Conservation (phyloP, 2,888 invertebrate species). For the Ligdia adustata region DNA sequence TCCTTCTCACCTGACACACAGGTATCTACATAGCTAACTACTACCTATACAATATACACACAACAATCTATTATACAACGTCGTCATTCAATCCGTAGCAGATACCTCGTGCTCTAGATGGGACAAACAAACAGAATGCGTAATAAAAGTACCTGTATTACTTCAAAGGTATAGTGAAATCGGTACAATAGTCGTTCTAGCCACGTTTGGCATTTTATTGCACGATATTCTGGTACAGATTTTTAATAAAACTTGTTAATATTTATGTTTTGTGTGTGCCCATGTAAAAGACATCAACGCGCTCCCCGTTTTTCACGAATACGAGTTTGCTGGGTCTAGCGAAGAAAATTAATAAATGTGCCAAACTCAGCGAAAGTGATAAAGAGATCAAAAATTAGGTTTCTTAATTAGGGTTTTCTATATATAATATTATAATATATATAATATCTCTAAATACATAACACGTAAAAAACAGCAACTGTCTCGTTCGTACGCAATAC, state of each 20-base stretch:
- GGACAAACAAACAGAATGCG: conserved; percentile 5
- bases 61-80: neutral
- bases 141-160: neutral
- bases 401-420: too few species aligned
- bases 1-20: conserved; percentile 53
- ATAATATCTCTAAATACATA: too few species aligned
- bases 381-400: too few species aligned
- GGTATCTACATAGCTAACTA: conserved; percentile 10
- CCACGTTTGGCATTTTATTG: neutral
- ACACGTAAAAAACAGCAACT: too few species aligned
- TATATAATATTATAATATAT: too few species aligned
- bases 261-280: too few species aligned
- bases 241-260: too few species aligned
- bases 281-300: conserved; percentile 16
- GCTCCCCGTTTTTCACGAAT: neutral
- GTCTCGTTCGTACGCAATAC: too few species aligned
- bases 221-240: too few species aligned
- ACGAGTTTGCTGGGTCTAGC: too few species aligned
- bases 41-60: conserved; percentile 2
- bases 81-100: conserved; percentile 15
- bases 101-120: conserved; percentile 8
- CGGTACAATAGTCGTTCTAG: neutral
- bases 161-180: neutral
- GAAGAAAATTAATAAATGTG: neutral
- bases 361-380: too few species aligned